Conservation (phyloP, 2,888 invertebrate genomes). For the Drosophila siamana region DNA sequence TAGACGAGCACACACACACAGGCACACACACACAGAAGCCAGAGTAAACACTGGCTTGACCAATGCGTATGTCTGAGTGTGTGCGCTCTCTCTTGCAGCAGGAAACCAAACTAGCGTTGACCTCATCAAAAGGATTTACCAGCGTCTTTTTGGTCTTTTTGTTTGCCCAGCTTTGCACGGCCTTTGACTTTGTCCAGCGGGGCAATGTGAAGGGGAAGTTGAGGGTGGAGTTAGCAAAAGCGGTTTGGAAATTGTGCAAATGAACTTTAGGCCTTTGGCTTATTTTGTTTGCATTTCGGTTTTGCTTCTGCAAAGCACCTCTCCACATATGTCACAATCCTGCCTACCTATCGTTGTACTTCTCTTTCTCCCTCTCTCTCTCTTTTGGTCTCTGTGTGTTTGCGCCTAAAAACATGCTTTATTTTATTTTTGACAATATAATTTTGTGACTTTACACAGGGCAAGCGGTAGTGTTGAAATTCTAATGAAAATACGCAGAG, state of each 20-base stretch:
- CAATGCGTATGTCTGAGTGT: conserved; percentile 36
- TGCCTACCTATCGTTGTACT: background rate
- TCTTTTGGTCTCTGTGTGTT: conserved; percentile 17
- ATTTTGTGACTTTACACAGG: conserved; percentile 76
- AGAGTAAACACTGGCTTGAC: conserved; percentile 58
- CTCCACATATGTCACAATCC: conserved; percentile 7
- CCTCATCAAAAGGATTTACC: conserved; percentile 80
- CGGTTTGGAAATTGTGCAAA: conserved; percentile 77
- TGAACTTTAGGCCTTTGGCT: conserved; percentile 83
- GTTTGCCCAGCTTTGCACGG: conserved; percentile 73
- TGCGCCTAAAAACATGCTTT: conserved; percentile 72
- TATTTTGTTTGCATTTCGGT: conserved; percentile 81
- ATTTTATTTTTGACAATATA: conserved; percentile 82
- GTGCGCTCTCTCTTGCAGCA: conserved; percentile 36
- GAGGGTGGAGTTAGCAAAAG: conserved; percentile 33
- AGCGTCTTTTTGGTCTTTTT: conserved; percentile 82
- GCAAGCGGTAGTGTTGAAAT: conserved; percentile 53
- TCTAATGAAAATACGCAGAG: conserved; percentile 72
- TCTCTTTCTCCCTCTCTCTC: background rate
- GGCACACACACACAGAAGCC: background rate
- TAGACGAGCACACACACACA: conserved; percentile 19
- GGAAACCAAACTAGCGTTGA: conserved; percentile 77
- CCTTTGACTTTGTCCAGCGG: conserved; percentile 75
- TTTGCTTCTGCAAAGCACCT: conserved; percentile 39
- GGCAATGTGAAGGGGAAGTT: background rate